Base-by-base conservation (phyloP, 2,797 vertebrate genomes). In the Diceros bicornis region DNA sequence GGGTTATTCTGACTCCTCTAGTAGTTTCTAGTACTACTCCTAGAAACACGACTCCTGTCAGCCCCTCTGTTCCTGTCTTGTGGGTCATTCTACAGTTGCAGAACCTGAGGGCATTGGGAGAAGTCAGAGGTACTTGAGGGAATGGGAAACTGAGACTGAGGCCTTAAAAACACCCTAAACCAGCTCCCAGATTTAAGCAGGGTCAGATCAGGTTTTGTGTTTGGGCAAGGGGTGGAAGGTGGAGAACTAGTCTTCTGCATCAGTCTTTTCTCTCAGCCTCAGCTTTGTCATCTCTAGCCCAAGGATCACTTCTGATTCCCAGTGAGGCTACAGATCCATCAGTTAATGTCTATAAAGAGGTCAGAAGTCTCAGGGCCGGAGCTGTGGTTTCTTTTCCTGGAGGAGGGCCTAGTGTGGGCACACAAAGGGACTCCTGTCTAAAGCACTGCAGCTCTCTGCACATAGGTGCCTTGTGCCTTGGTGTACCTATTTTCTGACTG, bases 281-380 rank as follows among this genome's bases (percentile, higher is more conserved):
- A 16, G 3, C 34, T 57, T 68, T n/a, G 52, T 41, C 4, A 20
- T 6, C 41, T 74, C 66, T 21, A 66, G 62, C 7, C 47, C 11
- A 44, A 68, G 23, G 32, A 66, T 94, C 21, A 64, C 2, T 68
- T 91, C 21, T 81, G 61, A 29, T 91, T 79, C 50, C 47, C 78
- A 41, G 6, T 25, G 37, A 61, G 55, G 32, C 41, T 62, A 62
- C 4, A 47, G 69, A 57, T 7, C 81, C 59, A 91, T 84, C 66
- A 16, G 25, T 37, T 29, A 57, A 77, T 29, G 21, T 11, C 72
- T 77, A 17, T 37, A 75, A n/a, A 62, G 77, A 72, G 41, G 27
- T 96, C 74, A 86, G 89, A 89, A 78, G 16, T 55, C 13, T 88
- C 44, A 93, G 72, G 37, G 66, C 62, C 71, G 82, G 79, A 71